These are phyloP conservation scores for Dissostichus mawsoni DNA, from an alignment of 2,113 vertebrate genomes.

Conservation along the genomic window DNA sequence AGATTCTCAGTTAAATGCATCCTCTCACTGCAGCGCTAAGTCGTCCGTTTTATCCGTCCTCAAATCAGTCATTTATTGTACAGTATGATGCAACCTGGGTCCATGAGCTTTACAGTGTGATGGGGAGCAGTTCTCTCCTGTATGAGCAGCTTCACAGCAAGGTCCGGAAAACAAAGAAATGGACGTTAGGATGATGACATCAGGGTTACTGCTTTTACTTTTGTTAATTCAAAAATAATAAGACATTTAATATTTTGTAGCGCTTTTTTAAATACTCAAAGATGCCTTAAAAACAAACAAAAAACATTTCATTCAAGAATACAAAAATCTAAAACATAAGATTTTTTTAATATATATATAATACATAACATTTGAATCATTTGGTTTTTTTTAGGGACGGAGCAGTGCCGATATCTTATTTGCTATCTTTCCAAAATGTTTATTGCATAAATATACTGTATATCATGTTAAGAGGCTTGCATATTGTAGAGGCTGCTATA, in stretches of 20 bases:
- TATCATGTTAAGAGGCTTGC: not conserved
- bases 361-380: no score
- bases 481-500: not conserved
- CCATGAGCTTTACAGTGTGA: constrained; percentile 27
- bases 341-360: no score
- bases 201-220: not conserved
- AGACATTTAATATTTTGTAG: no score
- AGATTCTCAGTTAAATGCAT: constrained; percentile 38
- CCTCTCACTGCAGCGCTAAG: constrained; percentile 23
- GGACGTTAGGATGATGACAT: not conserved
- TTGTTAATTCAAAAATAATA: no score
- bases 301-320: not conserved
- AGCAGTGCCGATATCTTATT: not conserved
- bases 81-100: constrained; percentile 32
- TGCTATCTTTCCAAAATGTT: not conserved
- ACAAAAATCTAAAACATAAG: no score
- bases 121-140: constrained; percentile 11
- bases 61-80: constrained; percentile 34
- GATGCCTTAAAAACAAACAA: no score
- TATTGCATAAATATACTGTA: not conserved
- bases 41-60: constrained; percentile 1
- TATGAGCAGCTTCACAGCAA: constrained; percentile 41
- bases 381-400: no score
- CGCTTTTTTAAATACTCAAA: no score
- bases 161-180: constrained; percentile 46